Evolutionary conservation across 2,113 vertebrate species (phyloP).

Genomic region (Entelurus aequoreus): DNA sequence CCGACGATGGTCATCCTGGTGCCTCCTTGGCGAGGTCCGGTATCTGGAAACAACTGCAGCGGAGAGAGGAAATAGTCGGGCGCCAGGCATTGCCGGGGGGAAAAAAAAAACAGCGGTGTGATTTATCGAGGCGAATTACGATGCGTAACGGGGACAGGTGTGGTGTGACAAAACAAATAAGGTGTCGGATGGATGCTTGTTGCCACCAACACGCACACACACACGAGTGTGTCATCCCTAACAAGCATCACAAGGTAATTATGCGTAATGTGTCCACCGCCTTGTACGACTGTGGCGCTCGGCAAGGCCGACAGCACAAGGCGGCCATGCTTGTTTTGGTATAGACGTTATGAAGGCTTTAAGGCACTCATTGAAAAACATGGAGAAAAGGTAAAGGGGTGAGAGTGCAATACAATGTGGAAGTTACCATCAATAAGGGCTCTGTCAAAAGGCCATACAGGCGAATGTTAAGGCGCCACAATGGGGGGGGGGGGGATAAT

Average conservation of each 20-base stretch:
- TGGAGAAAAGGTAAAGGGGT: no score
- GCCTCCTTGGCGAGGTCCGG: conserved; percentile 88
- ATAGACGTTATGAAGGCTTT: no score
- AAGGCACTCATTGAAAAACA: no score
- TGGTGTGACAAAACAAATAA: conserved; percentile 75
- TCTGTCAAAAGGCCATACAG: no score
- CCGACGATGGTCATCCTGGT: conserved; percentile 88
- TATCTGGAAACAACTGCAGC: conserved; percentile 85
- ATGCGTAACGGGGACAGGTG: conserved; percentile 75
- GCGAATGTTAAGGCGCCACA: no score
- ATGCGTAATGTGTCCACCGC: conserved; percentile 68
- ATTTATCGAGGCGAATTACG: conserved; percentile 79
- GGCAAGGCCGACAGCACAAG: conserved; percentile 26
- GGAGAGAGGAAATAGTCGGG: not conserved
- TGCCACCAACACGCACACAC: conserved; percentile 28
- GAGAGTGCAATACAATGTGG: no score
- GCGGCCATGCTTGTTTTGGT: no score
- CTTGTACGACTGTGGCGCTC: conserved; percentile 38
- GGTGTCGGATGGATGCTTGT: conserved; percentile 73
- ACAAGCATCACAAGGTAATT: conserved; percentile 76
- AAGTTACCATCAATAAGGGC: no score
- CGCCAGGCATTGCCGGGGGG: no score
- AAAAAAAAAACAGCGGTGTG: conserved; percentile 25
- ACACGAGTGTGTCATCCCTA: conserved; percentile 22
- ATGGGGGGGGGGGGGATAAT: no score